A percentile compares a stretch with the other conserved stretches of the same genome.
These are phyloP conservation scores for Emys orbicularis DNA, from an alignment of 2,797 vertebrate species.

Conservation along the genomic window DNA sequence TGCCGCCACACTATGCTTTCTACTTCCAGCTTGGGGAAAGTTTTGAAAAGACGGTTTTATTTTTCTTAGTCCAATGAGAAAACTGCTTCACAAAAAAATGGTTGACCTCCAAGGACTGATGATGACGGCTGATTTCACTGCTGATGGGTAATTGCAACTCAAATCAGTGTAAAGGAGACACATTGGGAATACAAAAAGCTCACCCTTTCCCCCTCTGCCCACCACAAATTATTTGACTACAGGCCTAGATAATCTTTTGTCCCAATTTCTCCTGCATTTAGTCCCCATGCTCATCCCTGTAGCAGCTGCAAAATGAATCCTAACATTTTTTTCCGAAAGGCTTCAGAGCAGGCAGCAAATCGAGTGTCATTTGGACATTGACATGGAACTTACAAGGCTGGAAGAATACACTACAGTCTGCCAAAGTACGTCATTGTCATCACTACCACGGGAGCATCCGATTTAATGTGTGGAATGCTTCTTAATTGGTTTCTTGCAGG, in stretches of 20 bases:
- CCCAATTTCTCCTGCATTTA: background rate
- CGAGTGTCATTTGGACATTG: background rate
- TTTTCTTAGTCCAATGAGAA: conserved; percentile 51
- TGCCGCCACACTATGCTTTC: background rate
- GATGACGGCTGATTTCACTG: conserved; percentile 30
- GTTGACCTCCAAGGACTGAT: conserved; percentile 42
- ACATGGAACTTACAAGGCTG: rapidly evolving
- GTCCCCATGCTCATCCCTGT: background rate
- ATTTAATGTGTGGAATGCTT: conserved; percentile 26
- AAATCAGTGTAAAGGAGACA: conserved; percentile 2
- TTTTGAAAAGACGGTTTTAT: conserved; percentile 36
- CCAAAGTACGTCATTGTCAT: background rate
- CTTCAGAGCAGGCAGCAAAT: background rate
- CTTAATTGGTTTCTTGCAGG: conserved; percentile 47
- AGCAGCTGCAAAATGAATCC: background rate
- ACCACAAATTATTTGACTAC: background rate
- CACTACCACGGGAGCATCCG: background rate
- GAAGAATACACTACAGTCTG: background rate
- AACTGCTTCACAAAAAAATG: conserved; percentile 60
- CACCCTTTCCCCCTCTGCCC: background rate
- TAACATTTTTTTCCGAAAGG: background rate
- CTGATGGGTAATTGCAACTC: conserved; percentile 44
- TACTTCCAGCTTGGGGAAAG: background rate
- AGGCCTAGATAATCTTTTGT: background rate
- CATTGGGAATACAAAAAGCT: background rate